A percentile compares a stretch with the other conserved stretches of the same genome.
Evolutionary conservation across 2,113 vertebrate genomes (phyloP).

Genomic region (Gila orcuttii): DNA sequence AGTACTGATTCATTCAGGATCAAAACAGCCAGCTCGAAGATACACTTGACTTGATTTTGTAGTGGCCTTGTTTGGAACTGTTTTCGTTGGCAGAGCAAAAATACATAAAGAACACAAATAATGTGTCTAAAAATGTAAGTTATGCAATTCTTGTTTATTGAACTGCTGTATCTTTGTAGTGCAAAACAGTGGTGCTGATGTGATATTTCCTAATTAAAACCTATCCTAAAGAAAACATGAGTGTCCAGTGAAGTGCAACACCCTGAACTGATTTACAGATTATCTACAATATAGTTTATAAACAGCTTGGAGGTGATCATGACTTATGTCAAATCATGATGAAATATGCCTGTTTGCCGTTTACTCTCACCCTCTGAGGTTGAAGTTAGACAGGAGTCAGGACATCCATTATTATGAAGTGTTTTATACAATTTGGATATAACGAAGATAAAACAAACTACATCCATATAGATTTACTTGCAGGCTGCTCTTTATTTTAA

Average conservation of each 20-base stretch:
- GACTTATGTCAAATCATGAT: constrained; percentile 19
- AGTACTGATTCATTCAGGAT: background rate
- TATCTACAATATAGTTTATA: constrained; percentile 20
- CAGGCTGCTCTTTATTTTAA: background rate
- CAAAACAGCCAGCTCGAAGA: background rate
- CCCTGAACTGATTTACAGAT: constrained; percentile 25
- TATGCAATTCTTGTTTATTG: background rate
- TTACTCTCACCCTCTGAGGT: background rate
- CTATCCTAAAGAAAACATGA: background rate
- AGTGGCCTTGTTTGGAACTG: background rate
- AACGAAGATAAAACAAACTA: constrained; percentile 27
- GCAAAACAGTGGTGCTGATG: background rate
- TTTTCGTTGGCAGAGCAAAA: background rate
- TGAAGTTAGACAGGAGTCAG: constrained; percentile 10
- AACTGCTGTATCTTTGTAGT: background rate
- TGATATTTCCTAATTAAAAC: background rate
- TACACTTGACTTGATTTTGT: background rate
- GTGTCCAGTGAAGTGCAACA: background rate
- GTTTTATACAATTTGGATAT: constrained; percentile 21
- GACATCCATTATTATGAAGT: constrained; percentile 20
- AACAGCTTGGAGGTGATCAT: background rate
- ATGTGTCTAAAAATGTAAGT: background rate
- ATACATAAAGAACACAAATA: background rate
- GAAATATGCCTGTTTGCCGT: constrained; percentile 21
- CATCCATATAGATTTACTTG: constrained; percentile 3